phyloP scores from a whole-genome alignment of 2,888 invertebrate species.

The Hemithea aestivaria region DNA sequence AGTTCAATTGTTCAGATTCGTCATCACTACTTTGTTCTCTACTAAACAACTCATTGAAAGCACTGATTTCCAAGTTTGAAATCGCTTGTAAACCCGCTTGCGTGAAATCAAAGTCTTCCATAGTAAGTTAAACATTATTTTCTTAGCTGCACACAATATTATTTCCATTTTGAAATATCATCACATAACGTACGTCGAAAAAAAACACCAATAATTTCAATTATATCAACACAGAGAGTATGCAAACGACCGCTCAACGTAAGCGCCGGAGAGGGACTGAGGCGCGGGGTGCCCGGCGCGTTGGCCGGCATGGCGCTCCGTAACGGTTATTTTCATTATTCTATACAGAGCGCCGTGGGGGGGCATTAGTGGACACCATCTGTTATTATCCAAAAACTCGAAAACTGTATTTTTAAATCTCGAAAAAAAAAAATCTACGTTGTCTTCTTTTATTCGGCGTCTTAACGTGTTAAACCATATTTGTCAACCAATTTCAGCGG shows the following conservation, averaged over 20 bases:
- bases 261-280: conserved; percentile 1
- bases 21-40: conserved; percentile 4
- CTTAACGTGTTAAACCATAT: conserved; percentile 18
- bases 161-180: too few species aligned
- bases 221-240: background rate
- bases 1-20: conserved; percentile 2
- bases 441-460: too few species aligned
- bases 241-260: background rate
- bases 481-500: conserved; percentile 20
- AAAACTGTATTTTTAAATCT: too few species aligned
- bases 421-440: too few species aligned
- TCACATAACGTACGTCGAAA: too few species aligned
- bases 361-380: too few species aligned
- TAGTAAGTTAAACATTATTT: too few species aligned
- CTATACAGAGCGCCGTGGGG: too few species aligned
- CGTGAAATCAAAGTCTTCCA: too few species aligned
- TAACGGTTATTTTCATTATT: background rate
- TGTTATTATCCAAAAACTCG: too few species aligned
- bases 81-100: background rate
- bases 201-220: background rate
- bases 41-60: conserved; percentile 3
- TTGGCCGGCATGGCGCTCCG: conserved; percentile 1
- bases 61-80: conserved; percentile 3
- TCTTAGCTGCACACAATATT: too few species aligned
- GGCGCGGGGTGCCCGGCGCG: conserved; percentile 3